These are phyloP conservation scores for Trichoplusia ni DNA, from an alignment of 1,140 invertebrate genomes.

Conservation along the genomic window DNA sequence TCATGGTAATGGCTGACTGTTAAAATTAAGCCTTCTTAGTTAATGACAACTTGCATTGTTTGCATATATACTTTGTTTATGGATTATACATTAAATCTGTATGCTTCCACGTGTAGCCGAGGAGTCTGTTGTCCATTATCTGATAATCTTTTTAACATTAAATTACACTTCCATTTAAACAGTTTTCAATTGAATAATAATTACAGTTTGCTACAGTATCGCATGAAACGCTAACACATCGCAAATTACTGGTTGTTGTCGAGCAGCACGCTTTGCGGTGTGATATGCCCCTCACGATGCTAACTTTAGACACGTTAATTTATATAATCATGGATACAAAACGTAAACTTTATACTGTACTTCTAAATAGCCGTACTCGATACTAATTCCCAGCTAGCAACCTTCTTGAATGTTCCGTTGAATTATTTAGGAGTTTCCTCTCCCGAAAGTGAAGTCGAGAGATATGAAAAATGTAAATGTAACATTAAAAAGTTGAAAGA, in stretches of 20 bases:
- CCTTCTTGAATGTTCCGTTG: not conserved
- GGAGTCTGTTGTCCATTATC: too few species aligned
- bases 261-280: slow-evolving; percentile 40
- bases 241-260: slow-evolving; percentile 53
- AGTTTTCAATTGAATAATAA: slow-evolving; percentile 45
- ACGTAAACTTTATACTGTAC: slow-evolving; percentile 44
- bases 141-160: too few species aligned
- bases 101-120: too few species aligned
- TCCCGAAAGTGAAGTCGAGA: slow-evolving; percentile 8
- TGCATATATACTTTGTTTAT: too few species aligned
- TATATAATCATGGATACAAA: slow-evolving; percentile 47
- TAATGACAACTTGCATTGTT: not conserved
- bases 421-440: too few species aligned
- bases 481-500: slow-evolving; percentile 27
- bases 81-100: too few species aligned
- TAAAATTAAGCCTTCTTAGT: not conserved
- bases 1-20: not conserved
- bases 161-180: slow-evolving; percentile 13
- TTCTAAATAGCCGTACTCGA: slow-evolving; percentile 23
- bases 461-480: not conserved
- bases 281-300: slow-evolving; percentile 52
- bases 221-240: slow-evolving; percentile 40
- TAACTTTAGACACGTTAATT: slow-evolving; percentile 54
- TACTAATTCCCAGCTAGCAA: slow-evolving; percentile 22
- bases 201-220: slow-evolving; percentile 44